Conservation (phyloP, 2,797 vertebrate species). For the Neostethus bicornis region DNA sequence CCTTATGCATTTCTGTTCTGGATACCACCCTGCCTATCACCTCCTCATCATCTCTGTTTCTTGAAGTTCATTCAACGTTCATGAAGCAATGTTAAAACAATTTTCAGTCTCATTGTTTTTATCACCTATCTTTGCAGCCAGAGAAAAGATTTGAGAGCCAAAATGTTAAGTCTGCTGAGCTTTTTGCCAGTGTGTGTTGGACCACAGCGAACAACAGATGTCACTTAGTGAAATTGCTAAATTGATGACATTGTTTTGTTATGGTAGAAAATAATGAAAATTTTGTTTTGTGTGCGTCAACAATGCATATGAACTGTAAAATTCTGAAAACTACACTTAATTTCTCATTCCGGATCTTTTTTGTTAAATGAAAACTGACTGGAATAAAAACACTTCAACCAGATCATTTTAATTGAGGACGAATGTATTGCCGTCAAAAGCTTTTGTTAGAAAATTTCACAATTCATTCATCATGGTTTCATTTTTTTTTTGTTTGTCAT, state of each 20-base stretch:
- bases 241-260: slow-evolving; percentile 23
- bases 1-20: no score
- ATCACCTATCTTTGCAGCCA: slow-evolving; percentile 28
- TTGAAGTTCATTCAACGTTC: no score
- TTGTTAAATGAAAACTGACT: background rate
- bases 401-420: background rate
- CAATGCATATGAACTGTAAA: background rate
- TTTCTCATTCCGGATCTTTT: background rate
- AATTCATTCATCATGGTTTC: slow-evolving; percentile 8
- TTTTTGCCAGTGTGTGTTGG: slow-evolving; percentile 54
- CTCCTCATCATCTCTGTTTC: no score
- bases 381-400: background rate
- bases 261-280: slow-evolving; percentile 20
- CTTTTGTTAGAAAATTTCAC: slow-evolving; percentile 6
- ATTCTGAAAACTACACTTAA: background rate
- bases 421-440: slow-evolving; percentile 12
- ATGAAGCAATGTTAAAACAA: slow-evolving; percentile 24
- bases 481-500: slow-evolving; percentile 4
- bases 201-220: slow-evolving; percentile 50
- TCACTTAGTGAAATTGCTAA: slow-evolving; percentile 35
- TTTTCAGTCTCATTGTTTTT: slow-evolving; percentile 34
- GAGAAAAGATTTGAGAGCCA: slow-evolving; percentile 41
- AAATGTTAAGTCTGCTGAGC: slow-evolving; percentile 43
- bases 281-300: slow-evolving; percentile 8
- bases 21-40: no score